Evolutionary conservation across 1,140 invertebrate species (phyloP), one percentile per base, ranked within the genome.

Genomic region (Drosophila hydei): DNA sequence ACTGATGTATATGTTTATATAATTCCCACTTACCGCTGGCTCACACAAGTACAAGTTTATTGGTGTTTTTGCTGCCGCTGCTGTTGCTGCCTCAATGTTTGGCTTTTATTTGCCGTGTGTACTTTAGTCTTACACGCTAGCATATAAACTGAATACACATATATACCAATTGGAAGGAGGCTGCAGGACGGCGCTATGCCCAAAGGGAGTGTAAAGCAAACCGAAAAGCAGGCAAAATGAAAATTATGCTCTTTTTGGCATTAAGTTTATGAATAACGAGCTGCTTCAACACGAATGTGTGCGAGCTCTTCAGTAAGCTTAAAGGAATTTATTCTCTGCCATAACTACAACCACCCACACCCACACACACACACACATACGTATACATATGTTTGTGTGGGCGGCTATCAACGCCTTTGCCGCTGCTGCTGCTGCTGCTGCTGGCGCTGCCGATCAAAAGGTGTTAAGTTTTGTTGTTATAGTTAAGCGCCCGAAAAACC

Each of bases 251-350:
- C 80, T 87, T 81, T 85, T 87, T 87, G 80, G 80, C 77, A 85
- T 85, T 85, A 85, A 85, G 80, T 85, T 85, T 85, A 85, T 85
- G 80, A 85, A 85, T 85, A 85, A 85, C 80, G 80, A 80, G 81
- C 77, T 68, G 51, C 54, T 25, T 45, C 21, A 45, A 45, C 67
- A 65, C 40, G 65, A 33, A 54, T 33, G 70, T 52, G 38, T 61
- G 67, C 59, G 60, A 27, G 54, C 73, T 79, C 77, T 80, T 61
- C 67, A 85, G 54, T 45, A 68, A 62, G 80, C 80, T 87, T 80
- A 85, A 25, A 47, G 77, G 74, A 87, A 85, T 85, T 85, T 85
- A 85, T 88, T 83, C 63, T 69, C 61, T 70, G 71, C 71, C 83
- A 81, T 78, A 81, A 88, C 81, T 77, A 69, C 72, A 81, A 52